Evolutionary conservation across 2,888 invertebrate genomes (phyloP).

Genomic region (Hyles lineata): DNA sequence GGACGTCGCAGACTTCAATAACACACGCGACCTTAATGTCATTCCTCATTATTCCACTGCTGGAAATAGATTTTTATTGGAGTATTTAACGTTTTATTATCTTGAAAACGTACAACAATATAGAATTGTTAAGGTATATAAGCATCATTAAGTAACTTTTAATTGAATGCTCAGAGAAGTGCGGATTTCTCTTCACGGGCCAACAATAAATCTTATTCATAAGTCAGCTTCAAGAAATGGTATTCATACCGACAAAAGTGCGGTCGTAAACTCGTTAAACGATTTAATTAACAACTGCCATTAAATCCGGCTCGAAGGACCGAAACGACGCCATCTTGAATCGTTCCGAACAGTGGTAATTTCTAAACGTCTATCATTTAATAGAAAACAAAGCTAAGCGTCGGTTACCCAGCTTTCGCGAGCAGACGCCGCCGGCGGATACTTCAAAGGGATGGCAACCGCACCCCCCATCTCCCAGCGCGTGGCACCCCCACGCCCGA

Average conservation of each 20-base stretch:
- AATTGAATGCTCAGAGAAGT: background rate
- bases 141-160: background rate
- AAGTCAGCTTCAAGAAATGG: background rate
- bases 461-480: conserved; percentile 50
- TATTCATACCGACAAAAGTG: conserved; percentile 9
- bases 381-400: conserved; percentile 82
- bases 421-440: conserved; percentile 75
- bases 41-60: background rate
- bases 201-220: background rate
- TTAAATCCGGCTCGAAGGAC: conserved; percentile 46
- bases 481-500: conserved; percentile 46
- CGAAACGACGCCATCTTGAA: conserved; percentile 33
- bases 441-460: conserved; percentile 79
- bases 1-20: conserved; percentile 30
- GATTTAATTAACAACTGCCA: conserved; percentile 27
- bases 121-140: too few species aligned
- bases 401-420: conserved; percentile 78
- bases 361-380: conserved; percentile 74
- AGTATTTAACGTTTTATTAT: too few species aligned
- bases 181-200: background rate
- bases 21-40: conserved; percentile 4
- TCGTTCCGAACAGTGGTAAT: conserved; percentile 62
- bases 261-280: conserved; percentile 25
- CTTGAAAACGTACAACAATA: too few species aligned
- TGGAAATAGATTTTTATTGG: too few species aligned